Base-by-base conservation (phyloP, 2,797 vertebrate genomes). In the Scolopax bukidnonensis region DNA sequence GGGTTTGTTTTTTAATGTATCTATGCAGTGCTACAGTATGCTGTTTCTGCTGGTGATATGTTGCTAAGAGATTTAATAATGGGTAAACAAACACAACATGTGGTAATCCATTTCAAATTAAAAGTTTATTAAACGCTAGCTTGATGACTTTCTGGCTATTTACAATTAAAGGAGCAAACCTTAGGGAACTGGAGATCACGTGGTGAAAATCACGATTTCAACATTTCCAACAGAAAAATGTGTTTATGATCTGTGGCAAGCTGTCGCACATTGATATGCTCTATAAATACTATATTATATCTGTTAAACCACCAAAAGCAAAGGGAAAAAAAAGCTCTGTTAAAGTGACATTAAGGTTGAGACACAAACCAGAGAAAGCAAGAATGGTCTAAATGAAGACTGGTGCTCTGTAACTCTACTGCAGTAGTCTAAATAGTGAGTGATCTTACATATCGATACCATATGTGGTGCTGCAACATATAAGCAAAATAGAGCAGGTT, bases 21-120 rank as follows among this genome's bases (percentile, higher is more conserved):
- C 97, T 96, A 85, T 85, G 73, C 86, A 83, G 77, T 95, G 96
- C 89, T 98, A 97, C 96, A 97, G 96, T 98, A 97, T 94, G 94
- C 91, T 97, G 87, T 97, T 98, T 97, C 97, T 97, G 97, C 96
- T 97, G 97, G 96, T 97, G 97, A 98, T 98, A 96, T 94, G 98
- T 97, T 98, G 98, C 98, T 98, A 96, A 98, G 98, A 98, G 97
- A 98, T 98, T 98, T 98, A 98, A 98, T 98, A 98, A 98, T 97
- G 97, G 96, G 97, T 98, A 98, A 98, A 98, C 98, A 98, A 98
- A 98, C 98, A 98, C 98, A 98, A 98, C 97, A 98, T 98, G 98
- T 98, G 98, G 98, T 98, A 98, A 98, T 98, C 98, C 98, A 97
- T 98, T 98, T 98, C 98, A 98, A 98, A 98, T 98, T 98, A 98